A percentile compares a stretch with the other conserved stretches of the same genome.
phyloP scores from a whole-genome alignment of 1,140 invertebrate species.

The Drosophila micromelanica region DNA sequence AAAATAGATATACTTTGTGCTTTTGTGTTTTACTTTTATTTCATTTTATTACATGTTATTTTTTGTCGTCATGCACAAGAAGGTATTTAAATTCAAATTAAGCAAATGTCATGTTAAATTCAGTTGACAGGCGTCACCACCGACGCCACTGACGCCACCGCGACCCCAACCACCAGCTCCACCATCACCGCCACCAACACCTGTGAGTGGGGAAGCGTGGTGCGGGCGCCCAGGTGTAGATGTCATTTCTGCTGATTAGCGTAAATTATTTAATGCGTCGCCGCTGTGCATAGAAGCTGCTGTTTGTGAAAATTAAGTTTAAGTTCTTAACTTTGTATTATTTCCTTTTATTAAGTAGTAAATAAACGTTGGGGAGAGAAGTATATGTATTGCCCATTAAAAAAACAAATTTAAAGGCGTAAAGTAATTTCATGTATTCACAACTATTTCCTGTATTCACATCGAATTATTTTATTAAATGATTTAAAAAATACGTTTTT shows the following conservation, averaged over 20 bases:
- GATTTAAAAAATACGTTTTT: too few species aligned
- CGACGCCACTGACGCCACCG: not conserved
- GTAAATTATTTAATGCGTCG: slow-evolving; percentile 50
- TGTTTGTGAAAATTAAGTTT: slow-evolving; percentile 6
- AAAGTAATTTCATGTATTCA: too few species aligned
- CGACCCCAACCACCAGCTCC: not conserved
- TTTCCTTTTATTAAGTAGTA: too few species aligned
- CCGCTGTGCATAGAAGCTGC: slow-evolving; percentile 1
- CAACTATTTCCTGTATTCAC: too few species aligned
- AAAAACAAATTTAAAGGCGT: too few species aligned
- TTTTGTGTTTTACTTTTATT: slow-evolving; percentile 30
- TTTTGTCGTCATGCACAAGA: slow-evolving; percentile 43
- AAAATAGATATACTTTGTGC: slow-evolving; percentile 67
- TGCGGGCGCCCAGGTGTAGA: slow-evolving; percentile 13
- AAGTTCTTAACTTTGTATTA: not conserved
- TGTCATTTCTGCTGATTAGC: slow-evolving; percentile 52
- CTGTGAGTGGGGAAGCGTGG: not conserved
- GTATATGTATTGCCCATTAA: too few species aligned
- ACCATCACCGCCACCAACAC: not conserved
- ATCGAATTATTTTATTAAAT: too few species aligned
- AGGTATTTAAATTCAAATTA: slow-evolving; percentile 81
- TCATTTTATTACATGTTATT: slow-evolving; percentile 1
- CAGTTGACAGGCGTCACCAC: slow-evolving; percentile 57
- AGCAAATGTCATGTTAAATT: slow-evolving; percentile 74
- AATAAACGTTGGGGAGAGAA: too few species aligned